These are phyloP conservation scores for Acleris literana DNA, from an alignment of 2,888 invertebrate species.

Conservation along the genomic window DNA sequence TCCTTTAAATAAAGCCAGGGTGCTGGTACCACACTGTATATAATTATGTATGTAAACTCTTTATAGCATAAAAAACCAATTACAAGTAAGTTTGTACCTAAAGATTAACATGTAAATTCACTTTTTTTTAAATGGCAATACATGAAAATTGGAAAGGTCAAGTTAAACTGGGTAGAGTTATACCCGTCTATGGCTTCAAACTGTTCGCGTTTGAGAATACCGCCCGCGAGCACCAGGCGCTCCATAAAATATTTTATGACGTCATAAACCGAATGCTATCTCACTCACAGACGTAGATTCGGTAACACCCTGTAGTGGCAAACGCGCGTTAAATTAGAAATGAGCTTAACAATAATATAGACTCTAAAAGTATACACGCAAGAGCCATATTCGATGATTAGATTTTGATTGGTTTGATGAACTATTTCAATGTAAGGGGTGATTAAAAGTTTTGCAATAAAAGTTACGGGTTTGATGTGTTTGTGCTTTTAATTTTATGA, in stretches of 20 bases:
- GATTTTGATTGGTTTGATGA: constrained; percentile 26
- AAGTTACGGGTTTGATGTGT: constrained; percentile 33
- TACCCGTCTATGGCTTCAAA: no score
- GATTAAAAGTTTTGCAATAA: constrained; percentile 37
- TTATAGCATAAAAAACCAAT: no score
- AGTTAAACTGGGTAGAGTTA: no score
- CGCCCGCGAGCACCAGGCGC: constrained; percentile 30
- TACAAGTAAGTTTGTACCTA: no score
- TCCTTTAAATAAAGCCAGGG: no score
- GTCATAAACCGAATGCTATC: constrained; percentile 51
- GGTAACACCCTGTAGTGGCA: constrained; percentile 42
- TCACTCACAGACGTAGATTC: constrained; percentile 45
- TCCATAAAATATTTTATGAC: constrained; percentile 60
- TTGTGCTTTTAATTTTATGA: constrained; percentile 34
- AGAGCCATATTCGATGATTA: constrained; percentile 16
- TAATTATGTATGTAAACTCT: no score
- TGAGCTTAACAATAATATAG: constrained; percentile 1
- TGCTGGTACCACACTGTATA: no score
- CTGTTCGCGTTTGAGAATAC: no score
- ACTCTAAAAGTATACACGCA: constrained; percentile 13
- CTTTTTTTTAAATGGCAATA: no score
- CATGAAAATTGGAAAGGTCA: no score
- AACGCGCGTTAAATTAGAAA: constrained; percentile 58
- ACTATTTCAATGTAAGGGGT: constrained; percentile 37
- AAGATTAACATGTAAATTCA: no score